These are phyloP conservation scores for Equus przewalskii DNA, from an alignment of 2,113 vertebrate genomes.

Conservation along the genomic window DNA sequence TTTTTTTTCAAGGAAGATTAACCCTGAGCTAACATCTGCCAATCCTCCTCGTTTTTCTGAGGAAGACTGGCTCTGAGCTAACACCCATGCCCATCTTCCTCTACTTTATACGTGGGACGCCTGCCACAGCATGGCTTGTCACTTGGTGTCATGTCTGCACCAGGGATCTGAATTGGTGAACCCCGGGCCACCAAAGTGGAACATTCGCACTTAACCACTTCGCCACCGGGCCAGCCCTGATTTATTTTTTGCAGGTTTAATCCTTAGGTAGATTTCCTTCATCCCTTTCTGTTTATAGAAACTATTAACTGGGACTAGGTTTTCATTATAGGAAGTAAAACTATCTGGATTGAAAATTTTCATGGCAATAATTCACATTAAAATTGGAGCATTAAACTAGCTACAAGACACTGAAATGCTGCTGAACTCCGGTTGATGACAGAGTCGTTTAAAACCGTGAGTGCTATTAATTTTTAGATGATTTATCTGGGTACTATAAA, in stretches of 20 bases:
- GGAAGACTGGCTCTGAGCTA: too few species aligned
- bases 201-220: too few species aligned
- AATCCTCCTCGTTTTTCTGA: too few species aligned
- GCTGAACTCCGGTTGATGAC: neutral
- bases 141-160: too few species aligned
- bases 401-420: neutral
- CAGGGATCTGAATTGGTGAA: too few species aligned
- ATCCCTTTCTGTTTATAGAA: neutral
- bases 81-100: too few species aligned
- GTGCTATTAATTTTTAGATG: slow-evolving; percentile 16
- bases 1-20: too few species aligned
- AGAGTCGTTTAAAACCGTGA: neutral
- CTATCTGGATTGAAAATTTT: neutral
- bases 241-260: neutral
- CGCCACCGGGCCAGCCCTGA: too few species aligned
- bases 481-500: neutral
- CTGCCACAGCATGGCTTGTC: too few species aligned
- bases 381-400: neutral
- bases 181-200: too few species aligned
- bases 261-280: neutral
- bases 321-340: neutral
- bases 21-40: too few species aligned
- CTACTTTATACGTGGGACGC: too few species aligned
- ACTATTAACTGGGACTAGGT: neutral
- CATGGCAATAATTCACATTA: slow-evolving; percentile 26